Percentiles rank a stretch among this genome's conserved stretches.
Evolutionary conservation across 2,888 invertebrate genomes (phyloP).

Genomic region (Acleris literana): DNA sequence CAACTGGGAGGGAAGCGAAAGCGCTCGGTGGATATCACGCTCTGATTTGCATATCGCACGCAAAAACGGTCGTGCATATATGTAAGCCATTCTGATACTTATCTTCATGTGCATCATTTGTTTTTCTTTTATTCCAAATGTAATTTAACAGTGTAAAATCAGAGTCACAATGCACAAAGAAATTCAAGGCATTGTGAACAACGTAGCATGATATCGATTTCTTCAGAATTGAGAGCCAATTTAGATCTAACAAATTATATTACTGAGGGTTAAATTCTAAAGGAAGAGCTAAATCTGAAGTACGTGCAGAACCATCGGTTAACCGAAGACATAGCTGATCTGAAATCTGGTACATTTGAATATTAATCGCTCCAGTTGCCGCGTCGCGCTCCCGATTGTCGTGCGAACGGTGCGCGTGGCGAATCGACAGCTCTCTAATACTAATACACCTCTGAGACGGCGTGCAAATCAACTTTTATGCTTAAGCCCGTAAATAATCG

Average conservation of each 20-base stretch:
- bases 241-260: slow-evolving; percentile 24
- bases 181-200: background rate
- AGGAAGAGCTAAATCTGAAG: slow-evolving; percentile 53
- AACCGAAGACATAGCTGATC: slow-evolving; percentile 52
- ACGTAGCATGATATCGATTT: background rate
- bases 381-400: slow-evolving; percentile 75
- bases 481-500: slow-evolving; percentile 67
- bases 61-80: slow-evolving; percentile 70
- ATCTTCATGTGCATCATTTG: slow-evolving; percentile 6
- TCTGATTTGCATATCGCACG: slow-evolving; percentile 77
- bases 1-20: slow-evolving; percentile 41
- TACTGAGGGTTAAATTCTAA: slow-evolving; percentile 46
- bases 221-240: slow-evolving; percentile 14
- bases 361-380: slow-evolving; percentile 77
- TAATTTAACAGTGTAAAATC: background rate
- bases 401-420: slow-evolving; percentile 73
- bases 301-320: slow-evolving; percentile 56
- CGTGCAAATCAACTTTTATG: slow-evolving; percentile 70
- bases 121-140: background rate
- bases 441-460: slow-evolving; percentile 59
- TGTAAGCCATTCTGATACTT: slow-evolving; percentile 53
- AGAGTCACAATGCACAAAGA: background rate
- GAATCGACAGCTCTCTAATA: slow-evolving; percentile 62
- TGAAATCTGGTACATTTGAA: slow-evolving; percentile 68
- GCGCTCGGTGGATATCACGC: slow-evolving; percentile 62